phyloP scores from a whole-genome alignment of 2,888 invertebrate species.

The Hyppa rectilinea region DNA sequence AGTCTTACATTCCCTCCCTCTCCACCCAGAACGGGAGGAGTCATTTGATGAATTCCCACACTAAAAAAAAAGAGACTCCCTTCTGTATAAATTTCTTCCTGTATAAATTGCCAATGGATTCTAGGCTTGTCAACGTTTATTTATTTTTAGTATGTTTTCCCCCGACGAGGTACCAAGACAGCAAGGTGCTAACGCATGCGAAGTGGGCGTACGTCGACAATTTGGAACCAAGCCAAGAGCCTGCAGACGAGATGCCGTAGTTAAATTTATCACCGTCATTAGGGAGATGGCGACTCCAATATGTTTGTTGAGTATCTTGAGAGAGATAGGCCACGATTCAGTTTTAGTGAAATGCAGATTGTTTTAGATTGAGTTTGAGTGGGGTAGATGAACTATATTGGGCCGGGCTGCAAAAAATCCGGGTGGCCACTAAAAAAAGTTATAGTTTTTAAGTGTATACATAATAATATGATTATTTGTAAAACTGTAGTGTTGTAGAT shows the following conservation, averaged over 20 bases:
- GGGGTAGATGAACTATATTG: background rate
- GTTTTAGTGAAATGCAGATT: slow-evolving; percentile 23
- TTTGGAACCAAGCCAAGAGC: slow-evolving; percentile 57
- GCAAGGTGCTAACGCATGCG: slow-evolving; percentile 51
- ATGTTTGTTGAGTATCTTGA: slow-evolving; percentile 50
- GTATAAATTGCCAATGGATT: background rate
- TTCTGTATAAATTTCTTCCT: too few relatives aligned
- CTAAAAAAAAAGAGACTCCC: too few relatives aligned
- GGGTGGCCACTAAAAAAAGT: too few relatives aligned
- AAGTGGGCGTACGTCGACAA: slow-evolving; percentile 43
- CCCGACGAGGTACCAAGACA: slow-evolving; percentile 1
- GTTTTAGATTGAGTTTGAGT: slow-evolving; percentile 33
- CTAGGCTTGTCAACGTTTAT: background rate
- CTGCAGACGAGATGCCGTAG: slow-evolving; percentile 53
- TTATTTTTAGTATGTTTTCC: slow-evolving; percentile 22
- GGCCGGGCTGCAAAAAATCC: too few relatives aligned
- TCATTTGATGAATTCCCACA: too few relatives aligned
- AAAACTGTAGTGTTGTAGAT: too few relatives aligned
- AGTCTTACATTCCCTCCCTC: too few relatives aligned
- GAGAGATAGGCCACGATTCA: slow-evolving; percentile 29
- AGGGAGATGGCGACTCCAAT: slow-evolving; percentile 27
- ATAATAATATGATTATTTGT: too few relatives aligned
- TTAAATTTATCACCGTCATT: slow-evolving; percentile 58
- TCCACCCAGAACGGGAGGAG: too few relatives aligned
- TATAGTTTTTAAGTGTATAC: too few relatives aligned